Evolutionary conservation across 2,797 vertebrate genomes (phyloP), one percentile per base, ranked within the genome.

Genomic region (Vespertilio murinus): DNA sequence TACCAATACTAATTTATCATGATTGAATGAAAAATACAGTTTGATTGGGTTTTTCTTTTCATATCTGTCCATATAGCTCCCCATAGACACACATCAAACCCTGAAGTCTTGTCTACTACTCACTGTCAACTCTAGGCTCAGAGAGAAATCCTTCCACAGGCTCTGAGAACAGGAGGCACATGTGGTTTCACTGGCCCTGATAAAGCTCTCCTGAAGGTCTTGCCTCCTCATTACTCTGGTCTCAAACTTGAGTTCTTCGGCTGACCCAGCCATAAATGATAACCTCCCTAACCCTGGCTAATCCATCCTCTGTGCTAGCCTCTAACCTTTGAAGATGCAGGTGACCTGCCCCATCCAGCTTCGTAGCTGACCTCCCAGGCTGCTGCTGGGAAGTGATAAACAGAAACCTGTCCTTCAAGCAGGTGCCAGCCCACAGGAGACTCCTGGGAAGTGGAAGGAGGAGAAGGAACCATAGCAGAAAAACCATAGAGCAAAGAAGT

Each of bases 401-500:
- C 7, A 16, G 35, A 40, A 42, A 67, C n/a, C 13, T 11, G 28
- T 33, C 23, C 45, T 49, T 35, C 13, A 33, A 20, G 42, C 45
- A 18, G 6, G 23, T 13, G 35, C 49, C 78, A 87, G 42, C 84
- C n/a, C 28, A 80, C 69, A 14, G 65, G 33, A 47, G 25, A 3
- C 78, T 71, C 77, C 64, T 33, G 40, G 45, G 23, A 65, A 38
- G 20, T 22, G 28, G 30, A 64, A 33, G 40, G 61, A 65, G 13
- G 52, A 65, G 18, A 18, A 87, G 40, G 74, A 61, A 18, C 12
- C 4, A 3, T 0, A 0, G 2, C 49, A 40, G 11, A 2, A 0
- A 2, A 35, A 40, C 6, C 42, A 30, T 4, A 18, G 0, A 4
- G 20, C 73, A 30, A 0, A 35, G 0, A 7, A 0, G 13, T 20